phyloP scores from a whole-genome alignment of 2,888 invertebrate genomes.

The Cheilosia pagana region DNA sequence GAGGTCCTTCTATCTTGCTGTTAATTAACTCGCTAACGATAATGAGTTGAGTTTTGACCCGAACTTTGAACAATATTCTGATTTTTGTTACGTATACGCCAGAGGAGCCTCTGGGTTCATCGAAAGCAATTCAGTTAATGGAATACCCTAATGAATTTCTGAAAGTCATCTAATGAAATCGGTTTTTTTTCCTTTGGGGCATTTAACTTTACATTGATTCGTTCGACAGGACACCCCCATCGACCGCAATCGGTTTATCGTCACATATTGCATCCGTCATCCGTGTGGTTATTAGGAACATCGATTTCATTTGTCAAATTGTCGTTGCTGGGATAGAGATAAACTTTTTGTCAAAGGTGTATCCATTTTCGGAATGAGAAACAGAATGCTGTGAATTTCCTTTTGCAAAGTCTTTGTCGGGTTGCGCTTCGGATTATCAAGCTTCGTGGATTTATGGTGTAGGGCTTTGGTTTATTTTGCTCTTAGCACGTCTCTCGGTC shows the following conservation, averaged over 20 bases:
- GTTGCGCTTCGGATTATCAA: slow-evolving; percentile 24
- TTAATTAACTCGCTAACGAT: slow-evolving; percentile 52
- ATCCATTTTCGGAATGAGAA: slow-evolving; percentile 27
- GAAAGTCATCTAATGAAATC: background rate
- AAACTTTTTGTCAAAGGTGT: slow-evolving; percentile 31
- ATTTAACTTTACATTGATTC: slow-evolving; percentile 7
- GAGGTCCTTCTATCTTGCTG: background rate
- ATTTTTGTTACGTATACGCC: slow-evolving; percentile 40
- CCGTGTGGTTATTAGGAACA: background rate
- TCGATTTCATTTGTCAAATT: slow-evolving; percentile 16
- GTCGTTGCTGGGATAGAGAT: background rate
- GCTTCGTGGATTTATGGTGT: slow-evolving; percentile 5
- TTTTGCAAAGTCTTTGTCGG: slow-evolving; percentile 7
- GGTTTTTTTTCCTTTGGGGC: slow-evolving; percentile 7
- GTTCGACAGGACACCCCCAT: background rate
- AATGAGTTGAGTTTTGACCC: slow-evolving; percentile 43
- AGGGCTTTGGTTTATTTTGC: slow-evolving; percentile 1
- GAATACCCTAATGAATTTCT: slow-evolving; percentile 1
- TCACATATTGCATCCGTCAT: background rate
- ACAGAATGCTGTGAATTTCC: slow-evolving; percentile 1
- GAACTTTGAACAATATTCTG: background rate
- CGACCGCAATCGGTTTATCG: slow-evolving; percentile 20
- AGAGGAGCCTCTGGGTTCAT: background rate
- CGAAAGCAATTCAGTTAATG: slow-evolving; percentile 7
- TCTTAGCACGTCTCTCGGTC: slow-evolving; percentile 7